Percentiles rank a stretch among this genome's conserved stretches.
These are phyloP conservation scores for Drosophila nannoptera DNA, from an alignment of 1,140 invertebrate genomes.

Conservation along the genomic window DNA sequence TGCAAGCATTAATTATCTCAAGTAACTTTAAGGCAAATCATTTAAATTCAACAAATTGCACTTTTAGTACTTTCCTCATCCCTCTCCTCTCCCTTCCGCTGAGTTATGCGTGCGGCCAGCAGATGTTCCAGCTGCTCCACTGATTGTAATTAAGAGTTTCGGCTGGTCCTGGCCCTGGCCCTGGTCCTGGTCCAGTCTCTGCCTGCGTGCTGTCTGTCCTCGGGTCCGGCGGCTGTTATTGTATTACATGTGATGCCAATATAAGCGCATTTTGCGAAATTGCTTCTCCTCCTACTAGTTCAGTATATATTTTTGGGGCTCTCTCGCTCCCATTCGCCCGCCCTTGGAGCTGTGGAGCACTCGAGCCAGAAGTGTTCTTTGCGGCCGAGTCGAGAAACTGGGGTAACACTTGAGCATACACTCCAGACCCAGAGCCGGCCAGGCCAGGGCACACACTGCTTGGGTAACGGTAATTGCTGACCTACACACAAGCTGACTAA, in stretches of 20 bases:
- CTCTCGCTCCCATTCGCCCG: neutral
- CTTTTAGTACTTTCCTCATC: too few species aligned
- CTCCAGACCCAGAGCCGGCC: constrained; percentile 16
- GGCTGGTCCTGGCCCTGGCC: too few species aligned
- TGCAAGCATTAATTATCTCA: constrained; percentile 29
- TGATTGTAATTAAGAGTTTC: constrained; percentile 35
- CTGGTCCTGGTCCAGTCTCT: too few species aligned
- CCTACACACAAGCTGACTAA: constrained; percentile 67
- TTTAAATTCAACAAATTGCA: neutral
- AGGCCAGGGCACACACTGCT: constrained; percentile 27
- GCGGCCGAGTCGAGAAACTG: neutral
- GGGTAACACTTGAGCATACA: neutral
- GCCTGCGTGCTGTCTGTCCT: neutral
- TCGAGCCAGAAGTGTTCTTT: constrained; percentile 12
- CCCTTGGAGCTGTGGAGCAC: constrained; percentile 17
- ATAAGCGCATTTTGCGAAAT: constrained; percentile 65
- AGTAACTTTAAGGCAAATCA: neutral
- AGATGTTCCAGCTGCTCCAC: constrained; percentile 25
- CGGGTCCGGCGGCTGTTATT: constrained; percentile 35
- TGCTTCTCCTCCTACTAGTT: constrained; percentile 44
- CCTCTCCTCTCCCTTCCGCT: neutral
- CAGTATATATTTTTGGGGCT: neutral
- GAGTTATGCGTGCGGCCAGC: constrained; percentile 7
- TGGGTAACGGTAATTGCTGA: constrained; percentile 63
- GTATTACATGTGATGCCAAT: constrained; percentile 67